Evolutionary conservation across 2,113 vertebrate genomes (phyloP), one percentile per base, ranked within the genome.

Genomic region (Nipponia nippon): DNA sequence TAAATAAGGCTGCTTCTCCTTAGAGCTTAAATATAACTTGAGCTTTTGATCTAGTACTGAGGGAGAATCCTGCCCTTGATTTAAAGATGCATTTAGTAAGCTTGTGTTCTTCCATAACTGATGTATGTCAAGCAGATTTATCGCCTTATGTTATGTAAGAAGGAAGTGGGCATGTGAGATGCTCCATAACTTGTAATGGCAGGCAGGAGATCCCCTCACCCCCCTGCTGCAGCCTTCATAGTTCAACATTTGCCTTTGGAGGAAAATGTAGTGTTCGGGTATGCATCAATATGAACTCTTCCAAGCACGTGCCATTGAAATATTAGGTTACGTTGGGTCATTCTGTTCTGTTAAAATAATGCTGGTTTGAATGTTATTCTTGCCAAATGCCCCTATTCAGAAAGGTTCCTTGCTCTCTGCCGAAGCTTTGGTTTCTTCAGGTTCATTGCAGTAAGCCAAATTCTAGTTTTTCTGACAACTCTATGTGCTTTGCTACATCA

Each of bases 41-140:
- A 77, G 62, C 36, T 96, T 93, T 94, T 93, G 46, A 90, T 90
- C 82, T 93, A 65, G 40, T 20, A 49, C 61, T 88, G 75, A 91
- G 38, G 16, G 46, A 85, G 40, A 89, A 61, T 72, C 49, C 56
- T 93, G 66, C 17, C 40, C 30, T 95, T 92, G 50, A 72, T 92
- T 79, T 92, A 63, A 89, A 95, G 47, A 71, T 82, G 44, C 29
- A 14, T 95, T 93, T 92, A 72, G 52, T 81, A 95, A 91, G 30
- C 86, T 82, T 81, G 38, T 94, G n/a, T 83, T 96, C 62, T 90
- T 92, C 86, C 69, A 22, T 69, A 93, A 66, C 26, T 73, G 44
- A 55, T 76, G 90, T 81, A 82, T 71, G 61, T 76, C 59, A 91
- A 63, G 50, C 32, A 96, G 56, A 67, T 93, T 95, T 93, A 76